phyloP scores from a whole-genome alignment of 2,888 invertebrate species.

The Catocala fraxini region DNA sequence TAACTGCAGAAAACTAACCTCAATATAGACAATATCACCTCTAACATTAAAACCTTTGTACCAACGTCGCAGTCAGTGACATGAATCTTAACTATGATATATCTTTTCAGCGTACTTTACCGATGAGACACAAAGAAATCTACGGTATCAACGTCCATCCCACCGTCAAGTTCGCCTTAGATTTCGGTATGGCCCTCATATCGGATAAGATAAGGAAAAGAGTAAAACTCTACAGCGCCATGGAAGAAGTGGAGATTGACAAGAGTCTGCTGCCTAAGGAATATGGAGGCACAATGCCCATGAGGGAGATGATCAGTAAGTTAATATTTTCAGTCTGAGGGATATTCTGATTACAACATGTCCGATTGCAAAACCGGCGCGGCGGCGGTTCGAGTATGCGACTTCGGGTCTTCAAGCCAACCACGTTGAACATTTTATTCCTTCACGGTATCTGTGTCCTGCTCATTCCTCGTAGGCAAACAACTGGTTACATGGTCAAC shows the following conservation, averaged over 20 bases:
- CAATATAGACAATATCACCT: too few species aligned
- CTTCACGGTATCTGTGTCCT: too few species aligned
- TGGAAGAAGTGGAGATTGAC: conserved; percentile 89
- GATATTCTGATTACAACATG: too few species aligned
- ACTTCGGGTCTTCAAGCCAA: too few species aligned
- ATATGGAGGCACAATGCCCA: conserved; percentile 94
- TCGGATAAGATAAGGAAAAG: conserved; percentile 93
- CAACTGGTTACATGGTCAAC: too few species aligned
- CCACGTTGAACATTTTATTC: too few species aligned
- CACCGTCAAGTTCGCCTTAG: conserved; percentile 91
- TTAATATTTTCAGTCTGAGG: conserved; percentile 1
- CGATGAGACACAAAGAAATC: conserved; percentile 93
- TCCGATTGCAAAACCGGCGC: too few species aligned
- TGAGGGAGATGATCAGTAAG: conserved; percentile 94
- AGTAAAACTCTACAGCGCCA: conserved; percentile 89
- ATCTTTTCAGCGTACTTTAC: conserved; percentile 89
- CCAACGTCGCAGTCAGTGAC: too few species aligned
- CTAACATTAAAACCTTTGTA: too few species aligned
- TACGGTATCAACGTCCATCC: conserved; percentile 92
- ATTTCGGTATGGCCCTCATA: conserved; percentile 92
- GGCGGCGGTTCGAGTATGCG: too few species aligned
- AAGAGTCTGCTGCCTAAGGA: conserved; percentile 91
- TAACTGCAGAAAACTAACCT: too few species aligned
- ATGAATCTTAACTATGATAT: neutral
- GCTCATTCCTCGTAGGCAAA: too few species aligned